phyloP scores from a whole-genome alignment of 2,888 invertebrate genomes.

The Exocentrus adspersus region DNA sequence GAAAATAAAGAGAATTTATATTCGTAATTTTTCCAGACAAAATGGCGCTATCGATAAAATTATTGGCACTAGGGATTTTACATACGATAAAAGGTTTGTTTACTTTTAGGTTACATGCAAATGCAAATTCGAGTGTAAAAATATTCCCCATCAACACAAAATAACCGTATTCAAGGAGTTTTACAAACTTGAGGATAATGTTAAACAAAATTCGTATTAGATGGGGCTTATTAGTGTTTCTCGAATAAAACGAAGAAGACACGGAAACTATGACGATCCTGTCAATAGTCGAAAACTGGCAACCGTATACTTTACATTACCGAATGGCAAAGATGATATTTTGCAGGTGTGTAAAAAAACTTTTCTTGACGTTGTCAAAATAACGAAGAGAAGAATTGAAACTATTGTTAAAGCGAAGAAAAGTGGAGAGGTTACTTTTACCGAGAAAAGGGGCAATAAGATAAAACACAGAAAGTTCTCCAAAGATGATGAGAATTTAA shows the following conservation, averaged over 20 bases:
- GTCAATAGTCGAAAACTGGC: conserved; percentile 9
- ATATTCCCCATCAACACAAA: not conserved
- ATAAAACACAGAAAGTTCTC: conserved; percentile 21
- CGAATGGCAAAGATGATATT: conserved; percentile 11
- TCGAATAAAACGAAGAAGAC: conserved; percentile 2
- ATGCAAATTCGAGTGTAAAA: not conserved
- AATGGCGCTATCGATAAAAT: too few relatives aligned
- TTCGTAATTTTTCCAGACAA: too few relatives aligned
- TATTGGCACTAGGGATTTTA: too few relatives aligned
- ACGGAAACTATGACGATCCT: conserved; percentile 8
- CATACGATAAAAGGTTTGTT: too few relatives aligned
- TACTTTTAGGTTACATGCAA: conserved; percentile 6
- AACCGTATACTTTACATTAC: conserved; percentile 16
- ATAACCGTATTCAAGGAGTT: not conserved
- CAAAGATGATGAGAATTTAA: conserved; percentile 12
- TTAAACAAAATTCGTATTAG: conserved; percentile 11
- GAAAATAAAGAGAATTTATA: too few relatives aligned
- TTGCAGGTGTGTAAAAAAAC: conserved; percentile 17
- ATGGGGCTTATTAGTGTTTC: conserved; percentile 6
- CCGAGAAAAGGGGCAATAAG: conserved; percentile 22
- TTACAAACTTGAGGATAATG: not conserved
- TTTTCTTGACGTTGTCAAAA: not conserved
- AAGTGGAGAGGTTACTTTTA: conserved; percentile 18
- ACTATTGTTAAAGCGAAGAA: conserved; percentile 26
- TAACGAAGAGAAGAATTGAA: conserved; percentile 24